Conservation (phyloP, 2,888 invertebrate genomes). For the Mythimna pallens region DNA sequence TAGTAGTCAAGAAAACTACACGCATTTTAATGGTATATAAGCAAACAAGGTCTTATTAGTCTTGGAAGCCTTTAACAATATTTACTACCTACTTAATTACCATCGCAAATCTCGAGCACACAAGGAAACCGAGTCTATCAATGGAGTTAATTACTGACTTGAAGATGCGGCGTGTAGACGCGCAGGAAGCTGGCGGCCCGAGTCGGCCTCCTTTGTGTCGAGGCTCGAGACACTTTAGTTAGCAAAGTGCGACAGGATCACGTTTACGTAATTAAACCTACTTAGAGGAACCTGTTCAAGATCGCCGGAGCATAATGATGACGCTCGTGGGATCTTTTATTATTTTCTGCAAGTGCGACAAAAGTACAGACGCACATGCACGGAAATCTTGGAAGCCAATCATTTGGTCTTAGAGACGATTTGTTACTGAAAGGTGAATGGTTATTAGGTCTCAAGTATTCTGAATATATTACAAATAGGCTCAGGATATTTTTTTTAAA, state of each 20-base stretch:
- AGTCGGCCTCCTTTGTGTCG: constrained; percentile 37
- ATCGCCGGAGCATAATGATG: constrained; percentile 41
- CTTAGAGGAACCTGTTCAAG: constrained; percentile 50
- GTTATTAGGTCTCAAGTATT: background rate
- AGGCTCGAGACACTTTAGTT: constrained; percentile 10
- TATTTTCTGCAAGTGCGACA: background rate
- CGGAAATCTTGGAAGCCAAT: background rate
- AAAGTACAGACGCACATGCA: background rate
- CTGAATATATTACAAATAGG: background rate
- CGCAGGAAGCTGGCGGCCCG: constrained; percentile 1
- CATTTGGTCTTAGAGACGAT: background rate
- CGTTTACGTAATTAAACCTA: constrained; percentile 58
- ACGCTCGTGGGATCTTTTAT: constrained; percentile 34
- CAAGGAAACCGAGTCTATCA: constrained; percentile 23
- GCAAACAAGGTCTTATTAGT: constrained; percentile 18
- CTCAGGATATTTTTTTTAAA: background rate
- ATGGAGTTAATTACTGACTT: constrained; percentile 32
- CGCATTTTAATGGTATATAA: constrained; percentile 25
- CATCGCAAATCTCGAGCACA: constrained; percentile 24
- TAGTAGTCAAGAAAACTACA: constrained; percentile 29
- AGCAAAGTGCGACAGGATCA: constrained; percentile 43
- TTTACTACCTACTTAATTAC: constrained; percentile 29
- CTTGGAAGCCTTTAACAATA: constrained; percentile 21
- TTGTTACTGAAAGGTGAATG: background rate
- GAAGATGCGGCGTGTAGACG: constrained; percentile 1